A percentile compares a stretch with the other conserved stretches of the same genome.
These are phyloP conservation scores for Oreohelix idahoensis DNA, from an alignment of 1,140 invertebrate species.

Conservation along the genomic window DNA sequence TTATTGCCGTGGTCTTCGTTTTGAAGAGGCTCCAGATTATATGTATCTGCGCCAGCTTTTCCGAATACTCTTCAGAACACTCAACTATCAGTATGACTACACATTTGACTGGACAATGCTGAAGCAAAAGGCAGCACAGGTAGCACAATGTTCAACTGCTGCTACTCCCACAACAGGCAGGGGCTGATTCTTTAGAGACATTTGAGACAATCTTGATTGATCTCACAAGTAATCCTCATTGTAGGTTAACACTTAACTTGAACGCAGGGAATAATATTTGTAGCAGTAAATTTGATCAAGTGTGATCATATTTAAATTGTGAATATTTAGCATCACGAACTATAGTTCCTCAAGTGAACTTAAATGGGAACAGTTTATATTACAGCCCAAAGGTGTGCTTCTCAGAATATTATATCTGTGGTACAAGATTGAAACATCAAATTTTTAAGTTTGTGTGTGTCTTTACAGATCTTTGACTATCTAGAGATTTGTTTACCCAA, in stretches of 20 bases:
- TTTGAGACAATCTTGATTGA: not conserved
- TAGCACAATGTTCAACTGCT: slow-evolving; percentile 56
- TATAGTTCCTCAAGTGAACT: not conserved
- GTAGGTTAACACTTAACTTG: slow-evolving; percentile 4
- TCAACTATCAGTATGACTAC: slow-evolving; percentile 99
- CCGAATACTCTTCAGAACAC: slow-evolving; percentile 97
- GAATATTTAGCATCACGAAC: not conserved
- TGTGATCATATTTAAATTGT: not conserved
- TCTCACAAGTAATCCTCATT: not conserved
- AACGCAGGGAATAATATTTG: not conserved
- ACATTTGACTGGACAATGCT: slow-evolving; percentile 99
- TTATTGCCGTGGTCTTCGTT: slow-evolving; percentile 94
- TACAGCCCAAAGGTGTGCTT: not conserved
- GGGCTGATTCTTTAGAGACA: slow-evolving; percentile 33
- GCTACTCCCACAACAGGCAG: slow-evolving; percentile 55
- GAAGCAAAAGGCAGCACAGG: slow-evolving; percentile 84
- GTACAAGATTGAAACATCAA: not conserved
- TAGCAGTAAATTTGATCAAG: not conserved
- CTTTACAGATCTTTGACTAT: not conserved
- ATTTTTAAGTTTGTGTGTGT: not conserved
- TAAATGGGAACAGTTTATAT: not conserved
- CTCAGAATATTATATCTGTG: not conserved
- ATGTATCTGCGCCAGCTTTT: slow-evolving; percentile 98
- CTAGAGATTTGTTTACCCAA: not conserved
- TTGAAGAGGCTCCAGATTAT: slow-evolving; percentile 97